Evolutionary conservation across 2,113 vertebrate species (phyloP).

Genomic region (Colinus virginianus): DNA sequence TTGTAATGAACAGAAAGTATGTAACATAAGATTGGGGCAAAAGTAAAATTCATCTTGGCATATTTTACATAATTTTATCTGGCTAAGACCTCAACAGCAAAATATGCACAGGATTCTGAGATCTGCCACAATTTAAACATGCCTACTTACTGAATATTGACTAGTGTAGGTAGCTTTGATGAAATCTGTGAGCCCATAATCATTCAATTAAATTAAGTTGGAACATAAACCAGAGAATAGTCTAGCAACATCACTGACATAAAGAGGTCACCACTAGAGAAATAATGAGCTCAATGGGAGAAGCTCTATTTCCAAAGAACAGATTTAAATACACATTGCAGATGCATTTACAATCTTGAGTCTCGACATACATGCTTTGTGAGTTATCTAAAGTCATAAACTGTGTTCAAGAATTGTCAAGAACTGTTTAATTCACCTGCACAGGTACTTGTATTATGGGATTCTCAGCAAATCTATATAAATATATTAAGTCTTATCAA

Average conservation of each 20-base stretch:
- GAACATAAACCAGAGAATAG: not conserved
- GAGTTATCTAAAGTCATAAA: not conserved
- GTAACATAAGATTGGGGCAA: not conserved
- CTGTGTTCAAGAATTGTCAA: not conserved
- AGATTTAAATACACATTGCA: slow-evolving; percentile 26
- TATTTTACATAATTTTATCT: not conserved
- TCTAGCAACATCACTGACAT: not conserved
- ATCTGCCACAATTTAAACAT: not conserved
- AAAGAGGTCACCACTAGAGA: not conserved
- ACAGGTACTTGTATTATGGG: not conserved
- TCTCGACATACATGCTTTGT: not conserved
- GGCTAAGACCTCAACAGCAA: not conserved
- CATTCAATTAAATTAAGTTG: not conserved
- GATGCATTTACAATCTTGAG: not conserved
- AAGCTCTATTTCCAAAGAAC: slow-evolving; percentile 5
- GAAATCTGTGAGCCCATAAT: not conserved
- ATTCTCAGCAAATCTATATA: not conserved
- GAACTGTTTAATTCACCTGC: not conserved
- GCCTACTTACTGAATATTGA: not conserved
- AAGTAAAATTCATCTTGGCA: not conserved
- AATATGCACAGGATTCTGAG: not conserved
- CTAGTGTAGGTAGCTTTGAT: not conserved
- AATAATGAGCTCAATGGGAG: not conserved
- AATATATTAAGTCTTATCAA: not conserved
- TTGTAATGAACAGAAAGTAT: not conserved